Evolutionary conservation across 92 coral and sea anemone genomes (phyloP), one percentile per base, ranked within the genome.

Genomic region (Parazoanthus darwini): DNA sequence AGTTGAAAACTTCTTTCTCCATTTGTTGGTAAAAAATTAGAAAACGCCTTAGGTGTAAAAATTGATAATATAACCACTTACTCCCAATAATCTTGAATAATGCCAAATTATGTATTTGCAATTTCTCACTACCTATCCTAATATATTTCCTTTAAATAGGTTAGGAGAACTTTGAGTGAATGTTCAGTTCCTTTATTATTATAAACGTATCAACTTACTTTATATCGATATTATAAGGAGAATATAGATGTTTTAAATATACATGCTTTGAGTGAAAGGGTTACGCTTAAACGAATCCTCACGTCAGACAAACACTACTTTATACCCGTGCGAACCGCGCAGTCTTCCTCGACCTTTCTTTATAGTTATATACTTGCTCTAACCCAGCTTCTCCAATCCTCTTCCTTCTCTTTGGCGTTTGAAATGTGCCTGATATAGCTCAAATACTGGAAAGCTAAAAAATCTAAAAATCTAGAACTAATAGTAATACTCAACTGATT

Each of bases 221-320:
- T 74, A 74, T 74, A 74, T 36, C 79, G 44, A 73, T 73, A 73
- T 73, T 73, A 5, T 73, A 73, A n/a, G 3, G 78, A 26, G 78
- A 73, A 73, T 1, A 26, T n/a, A 73, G 78, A 73, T 73, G 78
- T 73, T 73, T 29, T 29, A 29, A 29, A n/a, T n/a, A n/a, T n/a
- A 73, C 77, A 73, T 73, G 77, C 77, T 73, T 73, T 73, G 77
- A 73, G 77, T 73, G 77, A 73, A 73, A 73, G 77, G 77, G 77
- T 73, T 73, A 73, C 3, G 42, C 42, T 38, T 38, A 38, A 38
- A 38, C 3, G 77, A 73, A 26, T 73, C 77, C 37, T 73, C 20
- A 75, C 54, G 79, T 75, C 79, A 75, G 79, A 75, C n/a, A 75
- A 75, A 75, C 79, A 75, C 54, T 73, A 73, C 37, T 73, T n/a